A percentile compares a stretch with the other conserved stretches of the same genome.
phyloP scores from a whole-genome alignment of 2,797 vertebrate genomes.

The Threskiornis aethiopicus region DNA sequence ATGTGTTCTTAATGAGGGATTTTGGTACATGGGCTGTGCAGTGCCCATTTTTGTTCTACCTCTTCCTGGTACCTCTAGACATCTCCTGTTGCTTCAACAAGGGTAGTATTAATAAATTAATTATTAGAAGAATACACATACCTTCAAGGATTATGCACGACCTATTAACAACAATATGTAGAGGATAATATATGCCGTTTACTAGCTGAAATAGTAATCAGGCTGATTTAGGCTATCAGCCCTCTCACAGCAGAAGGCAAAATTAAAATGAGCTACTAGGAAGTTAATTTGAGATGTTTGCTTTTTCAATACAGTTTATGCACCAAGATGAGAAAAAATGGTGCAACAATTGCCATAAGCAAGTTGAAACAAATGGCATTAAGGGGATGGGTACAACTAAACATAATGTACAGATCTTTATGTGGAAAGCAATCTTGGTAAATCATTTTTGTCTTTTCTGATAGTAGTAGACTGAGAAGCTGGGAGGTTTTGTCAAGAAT shows the following conservation, averaged over 20 bases:
- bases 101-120: conserved; percentile 13
- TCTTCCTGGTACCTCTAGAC: not conserved
- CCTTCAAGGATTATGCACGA: not conserved
- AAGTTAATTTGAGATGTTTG: not conserved
- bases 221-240: conserved; percentile 18
- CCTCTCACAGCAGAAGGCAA: not conserved
- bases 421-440: not conserved
- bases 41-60: not conserved
- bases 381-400: not conserved
- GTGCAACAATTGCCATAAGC: not conserved
- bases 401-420: not conserved
- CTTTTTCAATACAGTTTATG: not conserved
- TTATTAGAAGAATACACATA: not conserved
- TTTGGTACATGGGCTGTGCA: not conserved
- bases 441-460: not conserved
- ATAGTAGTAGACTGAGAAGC: not conserved
- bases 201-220: not conserved
- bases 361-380: not conserved
- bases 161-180: not conserved
- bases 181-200: conserved; percentile 1
- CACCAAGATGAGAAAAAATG: not conserved
- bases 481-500: not conserved
- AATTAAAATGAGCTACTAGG: not conserved
- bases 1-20: not conserved
- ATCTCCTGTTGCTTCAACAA: not conserved